A percentile compares a stretch with the other conserved stretches of the same genome.
Conservation (phyloP, 2,113 vertebrate species). For the Bettongia penicillata region DNA sequence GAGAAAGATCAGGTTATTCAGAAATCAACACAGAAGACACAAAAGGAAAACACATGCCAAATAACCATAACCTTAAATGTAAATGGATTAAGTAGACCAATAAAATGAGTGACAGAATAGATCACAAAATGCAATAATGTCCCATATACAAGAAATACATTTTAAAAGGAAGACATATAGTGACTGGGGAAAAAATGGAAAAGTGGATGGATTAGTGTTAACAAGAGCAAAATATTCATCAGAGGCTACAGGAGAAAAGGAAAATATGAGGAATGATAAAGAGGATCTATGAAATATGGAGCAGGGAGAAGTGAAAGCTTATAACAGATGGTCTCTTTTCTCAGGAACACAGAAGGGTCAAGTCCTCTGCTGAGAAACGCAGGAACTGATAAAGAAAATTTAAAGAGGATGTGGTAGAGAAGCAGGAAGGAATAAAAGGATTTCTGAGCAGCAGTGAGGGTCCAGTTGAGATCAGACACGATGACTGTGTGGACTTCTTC, state of each 20-base stretch:
- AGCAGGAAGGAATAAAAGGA: neutral
- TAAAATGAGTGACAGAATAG: neutral
- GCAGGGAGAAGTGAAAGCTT: neutral
- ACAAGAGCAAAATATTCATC: neutral
- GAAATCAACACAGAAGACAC: neutral
- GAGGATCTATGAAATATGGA: neutral
- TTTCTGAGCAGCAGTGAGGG: neutral
- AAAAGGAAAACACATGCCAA: neutral
- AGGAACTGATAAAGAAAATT: neutral
- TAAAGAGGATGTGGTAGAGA: neutral
- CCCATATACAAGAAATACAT: neutral
- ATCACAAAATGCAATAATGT: neutral
- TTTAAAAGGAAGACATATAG: neutral
- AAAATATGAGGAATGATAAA: neutral
- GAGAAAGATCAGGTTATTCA: neutral
- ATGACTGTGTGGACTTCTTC: neutral
- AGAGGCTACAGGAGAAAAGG: neutral
- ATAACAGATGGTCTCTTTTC: neutral
- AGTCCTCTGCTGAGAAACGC: neutral
- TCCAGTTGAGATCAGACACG: neutral
- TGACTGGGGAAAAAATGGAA: neutral
- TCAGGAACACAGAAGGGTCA: neutral
- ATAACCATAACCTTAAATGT: neutral
- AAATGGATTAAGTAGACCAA: neutral
- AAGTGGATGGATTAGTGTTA: neutral